Conservation (phyloP, 2,113 vertebrate species). For the Podiceps cristatus region DNA sequence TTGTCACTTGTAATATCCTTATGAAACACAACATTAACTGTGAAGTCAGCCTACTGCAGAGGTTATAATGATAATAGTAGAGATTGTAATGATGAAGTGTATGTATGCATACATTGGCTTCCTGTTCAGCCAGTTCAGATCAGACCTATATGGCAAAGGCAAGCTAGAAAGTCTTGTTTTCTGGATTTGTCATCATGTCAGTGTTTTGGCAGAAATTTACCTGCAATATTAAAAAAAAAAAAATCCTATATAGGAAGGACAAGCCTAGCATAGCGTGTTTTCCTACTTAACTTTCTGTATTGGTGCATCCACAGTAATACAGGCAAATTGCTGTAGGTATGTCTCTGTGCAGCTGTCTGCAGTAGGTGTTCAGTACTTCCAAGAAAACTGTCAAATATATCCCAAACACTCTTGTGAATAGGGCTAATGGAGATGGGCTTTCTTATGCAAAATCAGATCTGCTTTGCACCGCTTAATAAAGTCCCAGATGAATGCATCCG, state of each 20-base stretch:
- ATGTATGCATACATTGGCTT: background rate
- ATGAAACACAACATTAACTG: background rate
- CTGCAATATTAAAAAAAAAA: background rate
- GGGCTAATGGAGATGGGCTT: slow-evolving; percentile 21
- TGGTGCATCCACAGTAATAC: background rate
- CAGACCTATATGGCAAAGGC: background rate
- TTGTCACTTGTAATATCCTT: background rate
- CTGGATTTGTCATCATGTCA: background rate
- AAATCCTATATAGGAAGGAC: background rate
- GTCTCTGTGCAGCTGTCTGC: background rate
- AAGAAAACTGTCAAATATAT: background rate
- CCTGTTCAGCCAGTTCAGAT: background rate
- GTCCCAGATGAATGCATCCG: background rate
- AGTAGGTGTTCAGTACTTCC: background rate
- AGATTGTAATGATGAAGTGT: background rate
- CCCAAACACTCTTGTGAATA: background rate
- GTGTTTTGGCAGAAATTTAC: background rate
- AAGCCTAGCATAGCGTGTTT: background rate
- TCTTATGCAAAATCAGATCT: slow-evolving; percentile 31
- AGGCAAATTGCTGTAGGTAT: background rate
- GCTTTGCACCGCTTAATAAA: background rate
- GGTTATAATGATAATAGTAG: background rate
- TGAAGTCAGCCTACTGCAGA: background rate
- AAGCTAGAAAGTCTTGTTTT: background rate
- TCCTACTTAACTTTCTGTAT: background rate